These are phyloP conservation scores for Aplodontia rufa DNA, from an alignment of 2,113 vertebrate species.

Conservation along the genomic window DNA sequence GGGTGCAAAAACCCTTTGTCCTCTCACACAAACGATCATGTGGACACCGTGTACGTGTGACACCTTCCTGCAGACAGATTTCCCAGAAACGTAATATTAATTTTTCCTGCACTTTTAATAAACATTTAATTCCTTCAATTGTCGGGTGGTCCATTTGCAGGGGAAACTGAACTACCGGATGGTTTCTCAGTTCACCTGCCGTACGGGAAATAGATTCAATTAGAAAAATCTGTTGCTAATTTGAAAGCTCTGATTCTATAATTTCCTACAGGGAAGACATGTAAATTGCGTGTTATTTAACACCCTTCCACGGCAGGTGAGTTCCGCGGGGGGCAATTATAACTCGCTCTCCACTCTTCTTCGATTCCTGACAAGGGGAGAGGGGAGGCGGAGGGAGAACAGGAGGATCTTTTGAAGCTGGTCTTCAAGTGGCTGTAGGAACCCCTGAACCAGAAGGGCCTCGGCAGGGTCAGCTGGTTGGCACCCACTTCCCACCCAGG, in stretches of 20 bases:
- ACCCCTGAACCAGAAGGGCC: not conserved
- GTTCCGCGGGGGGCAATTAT: conserved; percentile 68
- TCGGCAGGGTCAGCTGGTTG: not conserved
- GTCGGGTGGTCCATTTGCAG: conserved; percentile 43
- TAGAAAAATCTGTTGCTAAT: conserved; percentile 77
- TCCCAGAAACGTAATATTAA: not conserved
- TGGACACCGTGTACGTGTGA: not conserved
- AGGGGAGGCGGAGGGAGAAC: not conserved
- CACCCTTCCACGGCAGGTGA: conserved; percentile 75
- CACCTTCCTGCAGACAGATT: not conserved
- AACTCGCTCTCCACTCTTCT: conserved; percentile 16
- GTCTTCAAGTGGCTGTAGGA: not conserved
- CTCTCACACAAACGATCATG: not conserved
- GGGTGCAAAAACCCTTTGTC: not conserved
- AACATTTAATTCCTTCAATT: not conserved
- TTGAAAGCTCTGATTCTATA: conserved; percentile 76
- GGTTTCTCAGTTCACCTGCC: conserved; percentile 47
- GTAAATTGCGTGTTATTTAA: conserved; percentile 78
- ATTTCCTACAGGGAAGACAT: conserved; percentile 76
- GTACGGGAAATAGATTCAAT: conserved; percentile 69
- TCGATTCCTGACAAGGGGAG: not conserved
- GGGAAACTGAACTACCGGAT: not conserved
- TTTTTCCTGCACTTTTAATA: not conserved
- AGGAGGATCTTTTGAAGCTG: not conserved
- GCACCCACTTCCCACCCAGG: not conserved